Evolutionary conservation across 2,113 vertebrate genomes (phyloP), one percentile per base, ranked within the genome.

Genomic region (Sceloporus undulatus): DNA sequence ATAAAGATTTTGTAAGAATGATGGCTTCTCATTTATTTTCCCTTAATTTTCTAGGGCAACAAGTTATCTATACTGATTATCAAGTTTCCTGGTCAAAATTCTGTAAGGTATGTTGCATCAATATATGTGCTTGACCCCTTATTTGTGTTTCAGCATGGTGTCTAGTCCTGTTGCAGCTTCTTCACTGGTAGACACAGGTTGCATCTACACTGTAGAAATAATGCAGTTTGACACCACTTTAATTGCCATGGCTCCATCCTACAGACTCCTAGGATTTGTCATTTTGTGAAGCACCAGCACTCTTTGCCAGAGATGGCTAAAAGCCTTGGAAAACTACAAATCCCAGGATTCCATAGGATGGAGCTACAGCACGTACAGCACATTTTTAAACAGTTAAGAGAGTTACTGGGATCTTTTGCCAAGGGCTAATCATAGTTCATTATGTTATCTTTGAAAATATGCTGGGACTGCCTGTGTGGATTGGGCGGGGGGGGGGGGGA

Each of bases 11-110:
- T 76, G 54, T 71, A 70, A 84, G 40, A 13, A 34, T 82, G 54
- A 62, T 87, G 38, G 85, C 79, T 62, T 81, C 52, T 87, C 23
- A 0, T 76, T 77, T 82, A 84, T 80, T 83, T 42, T 85, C 3
- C 79, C 80, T 68, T 87, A 90, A 86, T 2, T 38, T 91, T 97
- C 75, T 80, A 99, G 99, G 98, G 89, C 98, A 97, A 71, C 97
- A 98, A 27, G 91, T 95, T 62, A 96, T 94, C 94, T 98, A 97
- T 91, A 97, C 87, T 74, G 98, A 99, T 91, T 98, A 97, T 84
- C 98, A 98, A 0, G 96, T 99, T 29, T 98, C 98, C 90, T 99
- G 98, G 99, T 97, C 98, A 40, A 99, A 97, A 95, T 99, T 99
- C 95, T 98, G 97, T 85, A 99, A 99, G 98, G 99, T 99, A 96